phyloP scores from a whole-genome alignment of 2,888 invertebrate genomes.

The Tenthredo scrophulariae region DNA sequence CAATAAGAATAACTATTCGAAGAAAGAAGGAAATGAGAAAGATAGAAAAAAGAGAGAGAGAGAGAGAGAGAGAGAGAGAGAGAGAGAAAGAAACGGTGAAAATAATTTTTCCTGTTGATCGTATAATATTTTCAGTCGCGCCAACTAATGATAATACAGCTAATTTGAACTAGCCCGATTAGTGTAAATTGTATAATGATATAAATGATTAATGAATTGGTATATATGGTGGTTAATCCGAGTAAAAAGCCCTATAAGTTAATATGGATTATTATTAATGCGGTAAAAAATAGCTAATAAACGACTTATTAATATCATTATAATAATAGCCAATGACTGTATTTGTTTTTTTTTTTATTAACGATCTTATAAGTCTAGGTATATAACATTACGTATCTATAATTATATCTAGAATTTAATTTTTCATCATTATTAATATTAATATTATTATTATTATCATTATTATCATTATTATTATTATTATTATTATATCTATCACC shows the following conservation, averaged over 20 bases:
- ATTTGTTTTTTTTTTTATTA: conserved; percentile 56
- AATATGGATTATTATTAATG: conserved; percentile 49
- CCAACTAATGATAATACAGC: conserved; percentile 59
- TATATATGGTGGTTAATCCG: conserved; percentile 59
- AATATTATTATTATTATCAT: neutral
- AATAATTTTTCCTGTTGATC: neutral
- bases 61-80: no score
- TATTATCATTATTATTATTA: neutral
- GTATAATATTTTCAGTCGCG: conserved; percentile 62
- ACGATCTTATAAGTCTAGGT: neutral
- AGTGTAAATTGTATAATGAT: conserved; percentile 62
- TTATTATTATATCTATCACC: neutral
- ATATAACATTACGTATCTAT: neutral
- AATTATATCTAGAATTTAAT: neutral
- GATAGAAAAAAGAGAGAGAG: no score
- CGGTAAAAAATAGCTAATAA: conserved; percentile 65
- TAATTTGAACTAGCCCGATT: conserved; percentile 64
- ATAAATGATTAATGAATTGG: conserved; percentile 56
- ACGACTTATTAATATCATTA: conserved; percentile 73
- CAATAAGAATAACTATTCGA: neutral
- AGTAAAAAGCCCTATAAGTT: conserved; percentile 54
- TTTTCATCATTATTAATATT: neutral
- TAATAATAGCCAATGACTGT: conserved; percentile 73
- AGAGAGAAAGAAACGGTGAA: neutral
- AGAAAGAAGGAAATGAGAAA: neutral